Conservation (phyloP, 2,113 vertebrate genomes). For the Saimiri boliviensis region DNA sequence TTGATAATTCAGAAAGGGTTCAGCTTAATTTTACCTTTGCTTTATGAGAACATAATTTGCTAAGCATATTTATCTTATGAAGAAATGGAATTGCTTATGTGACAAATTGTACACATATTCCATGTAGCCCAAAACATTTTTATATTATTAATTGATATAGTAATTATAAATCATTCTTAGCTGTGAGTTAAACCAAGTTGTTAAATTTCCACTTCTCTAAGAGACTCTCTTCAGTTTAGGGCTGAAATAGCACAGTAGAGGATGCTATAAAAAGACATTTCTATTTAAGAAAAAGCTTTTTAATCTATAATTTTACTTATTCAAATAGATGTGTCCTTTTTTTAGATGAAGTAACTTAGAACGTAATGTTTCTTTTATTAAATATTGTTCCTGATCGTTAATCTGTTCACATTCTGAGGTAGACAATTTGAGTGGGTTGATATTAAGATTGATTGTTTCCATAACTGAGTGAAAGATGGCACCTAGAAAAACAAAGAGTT, state of each 20-base stretch:
- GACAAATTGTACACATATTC: constrained; percentile 60
- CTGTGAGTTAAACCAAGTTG: constrained; percentile 49
- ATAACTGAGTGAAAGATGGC: background rate
- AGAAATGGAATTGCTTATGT: constrained; percentile 63
- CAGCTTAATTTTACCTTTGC: constrained; percentile 62
- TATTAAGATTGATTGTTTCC: background rate
- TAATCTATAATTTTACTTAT: background rate
- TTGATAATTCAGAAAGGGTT: constrained; percentile 53
- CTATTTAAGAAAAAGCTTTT: background rate
- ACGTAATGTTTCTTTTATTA: background rate
- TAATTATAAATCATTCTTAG: constrained; percentile 62
- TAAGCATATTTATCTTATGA: constrained; percentile 64
- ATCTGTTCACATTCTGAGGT: background rate
- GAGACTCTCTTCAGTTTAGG: background rate
- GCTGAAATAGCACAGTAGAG: background rate
- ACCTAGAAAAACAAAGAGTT: background rate
- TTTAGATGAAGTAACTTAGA: background rate
- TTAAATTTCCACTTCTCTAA: background rate
- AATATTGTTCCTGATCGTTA: background rate
- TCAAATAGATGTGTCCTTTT: background rate
- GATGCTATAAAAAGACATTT: background rate
- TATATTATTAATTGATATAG: constrained; percentile 64
- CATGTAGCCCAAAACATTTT: constrained; percentile 58
- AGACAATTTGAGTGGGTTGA: background rate
- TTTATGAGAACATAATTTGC: constrained; percentile 73